These are phyloP conservation scores for Abramis brama DNA, from an alignment of 2,113 vertebrate genomes.

Conservation along the genomic window DNA sequence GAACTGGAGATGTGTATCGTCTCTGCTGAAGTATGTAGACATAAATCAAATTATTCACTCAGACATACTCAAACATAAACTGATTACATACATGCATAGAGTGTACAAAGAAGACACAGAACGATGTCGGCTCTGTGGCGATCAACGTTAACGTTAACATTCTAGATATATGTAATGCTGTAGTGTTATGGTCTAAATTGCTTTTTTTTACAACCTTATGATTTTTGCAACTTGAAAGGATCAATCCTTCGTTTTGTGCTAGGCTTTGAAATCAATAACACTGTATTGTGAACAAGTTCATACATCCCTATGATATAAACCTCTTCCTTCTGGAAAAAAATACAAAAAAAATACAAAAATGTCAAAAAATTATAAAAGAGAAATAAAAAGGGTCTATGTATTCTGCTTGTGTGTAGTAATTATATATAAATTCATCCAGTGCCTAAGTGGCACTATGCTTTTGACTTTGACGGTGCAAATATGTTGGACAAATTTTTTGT, in stretches of 20 bases:
- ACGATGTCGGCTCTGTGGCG: slow-evolving; percentile 65
- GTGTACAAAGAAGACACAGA: slow-evolving; percentile 61
- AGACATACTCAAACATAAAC: slow-evolving; percentile 47
- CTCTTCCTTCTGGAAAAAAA: slow-evolving; percentile 60
- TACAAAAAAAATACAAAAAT: slow-evolving; percentile 57
- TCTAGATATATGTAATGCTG: slow-evolving; percentile 77
- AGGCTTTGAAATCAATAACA: slow-evolving; percentile 71
- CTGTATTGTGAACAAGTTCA: slow-evolving; percentile 69
- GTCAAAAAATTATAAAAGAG: slow-evolving; percentile 57
- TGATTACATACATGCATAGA: slow-evolving; percentile 44
- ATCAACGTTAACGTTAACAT: slow-evolving; percentile 67
- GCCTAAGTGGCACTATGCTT: slow-evolving; percentile 65
- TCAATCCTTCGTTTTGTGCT: slow-evolving; percentile 68
- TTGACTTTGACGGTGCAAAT: slow-evolving; percentile 74
- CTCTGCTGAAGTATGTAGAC: slow-evolving; percentile 65
- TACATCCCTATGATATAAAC: slow-evolving; percentile 68
- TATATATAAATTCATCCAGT: slow-evolving; percentile 71
- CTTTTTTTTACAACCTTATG: slow-evolving; percentile 62
- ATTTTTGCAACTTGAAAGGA: slow-evolving; percentile 65
- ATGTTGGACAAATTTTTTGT: slow-evolving; percentile 77
- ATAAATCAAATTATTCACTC: slow-evolving; percentile 59
- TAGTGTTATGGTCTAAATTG: slow-evolving; percentile 75
- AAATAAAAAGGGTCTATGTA: slow-evolving; percentile 67
- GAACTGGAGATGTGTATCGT: slow-evolving; percentile 63
- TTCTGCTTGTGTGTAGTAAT: slow-evolving; percentile 83